Base-by-base conservation (phyloP, 1,140 invertebrate genomes). In the Dendrolimus kikuchii region DNA sequence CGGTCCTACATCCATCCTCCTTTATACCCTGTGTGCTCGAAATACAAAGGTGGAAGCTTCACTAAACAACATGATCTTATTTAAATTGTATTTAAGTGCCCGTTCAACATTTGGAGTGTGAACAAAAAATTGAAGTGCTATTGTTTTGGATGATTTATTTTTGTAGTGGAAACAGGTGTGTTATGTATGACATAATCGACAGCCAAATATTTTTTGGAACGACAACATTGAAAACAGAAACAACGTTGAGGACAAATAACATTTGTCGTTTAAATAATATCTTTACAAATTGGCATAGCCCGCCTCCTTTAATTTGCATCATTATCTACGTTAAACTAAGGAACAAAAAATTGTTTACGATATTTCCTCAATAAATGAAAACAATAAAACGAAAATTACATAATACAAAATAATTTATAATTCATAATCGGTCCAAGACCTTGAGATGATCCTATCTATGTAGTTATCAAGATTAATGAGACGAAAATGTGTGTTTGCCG, bases 381-480 rank as follows among this genome's bases (percentile, higher is more conserved):
- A 46, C 36, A 36, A 5, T 46, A 46, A 46, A 10, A 6, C 38
- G 4, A 46, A 3, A 36, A 45, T 23, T 23, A 23, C 23, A 23
- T 23, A 8, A 10, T 46, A 56, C 40, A 52, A 55, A 7, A 51
- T 10, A 9, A 51, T 53, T 58, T 40, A 60, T 9, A 60, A 43
- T 41, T 46, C 59, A 64, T 80, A 78, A 81, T 81, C 77, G 55
- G 64, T 59, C 47, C 51, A 51, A 61, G 73, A 53, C 78, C 73
- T 79, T 76, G 71, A 65, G 67, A 73, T 73, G 63, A 76, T 59
- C 67, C 51, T 60, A 73, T 67, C 67, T 61, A 73, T 68, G 60
- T 64, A 62, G 71, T 79, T 79, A 81, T 77, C 76, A 73, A 74
- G 75, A 77, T 79, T 76, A 77, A 69, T 61, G 61, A 58, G 54